Percentiles rank a stretch among this genome's conserved stretches.
phyloP scores from a whole-genome alignment of 2,113 vertebrate species.

The Zapornia atra region DNA sequence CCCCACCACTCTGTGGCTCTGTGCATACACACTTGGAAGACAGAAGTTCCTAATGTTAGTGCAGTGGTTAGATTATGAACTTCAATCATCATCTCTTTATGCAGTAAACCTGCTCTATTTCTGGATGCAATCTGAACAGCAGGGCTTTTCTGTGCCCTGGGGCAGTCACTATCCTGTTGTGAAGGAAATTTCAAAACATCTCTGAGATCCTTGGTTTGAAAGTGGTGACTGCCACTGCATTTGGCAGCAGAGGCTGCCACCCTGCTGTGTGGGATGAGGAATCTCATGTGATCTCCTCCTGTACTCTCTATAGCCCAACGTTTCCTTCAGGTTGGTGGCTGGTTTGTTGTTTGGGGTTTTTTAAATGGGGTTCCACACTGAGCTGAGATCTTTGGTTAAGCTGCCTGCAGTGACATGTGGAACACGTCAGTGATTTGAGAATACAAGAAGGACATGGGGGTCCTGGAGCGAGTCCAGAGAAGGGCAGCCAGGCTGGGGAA shows the following conservation, averaged over 20 bases:
- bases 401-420: not conserved
- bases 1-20: no score
- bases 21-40: rapidly evolving
- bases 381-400: not conserved
- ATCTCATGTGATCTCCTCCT: not conserved
- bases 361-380: not conserved
- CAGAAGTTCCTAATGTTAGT: not conserved
- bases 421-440: not conserved
- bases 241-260: not conserved
- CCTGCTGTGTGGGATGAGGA: not conserved
- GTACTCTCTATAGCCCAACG: not conserved
- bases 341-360: not conserved
- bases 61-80: not conserved
- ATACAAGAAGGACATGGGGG: no score
- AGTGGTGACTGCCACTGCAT: not conserved
- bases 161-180: not conserved
- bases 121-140: not conserved
- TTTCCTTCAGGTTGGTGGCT: not conserved
- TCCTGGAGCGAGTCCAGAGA: no score
- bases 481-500: no score
- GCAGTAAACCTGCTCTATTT: not conserved
- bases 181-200: not conserved
- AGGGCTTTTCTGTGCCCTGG: not conserved
- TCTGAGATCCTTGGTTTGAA: not conserved
- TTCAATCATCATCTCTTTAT: not conserved